phyloP scores from a whole-genome alignment of 2,888 invertebrate species.

The Molanna angustata region DNA sequence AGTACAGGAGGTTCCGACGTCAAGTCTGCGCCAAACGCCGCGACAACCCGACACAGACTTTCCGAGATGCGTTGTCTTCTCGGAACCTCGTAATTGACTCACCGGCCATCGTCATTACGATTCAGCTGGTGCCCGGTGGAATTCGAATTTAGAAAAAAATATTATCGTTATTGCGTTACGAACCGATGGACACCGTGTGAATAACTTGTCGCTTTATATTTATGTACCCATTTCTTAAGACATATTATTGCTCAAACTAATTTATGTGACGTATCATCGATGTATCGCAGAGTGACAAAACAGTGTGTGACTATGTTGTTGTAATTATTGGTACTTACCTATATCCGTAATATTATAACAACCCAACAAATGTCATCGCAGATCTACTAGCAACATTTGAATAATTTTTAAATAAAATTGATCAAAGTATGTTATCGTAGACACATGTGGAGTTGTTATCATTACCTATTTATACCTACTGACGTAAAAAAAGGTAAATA shows the following conservation, averaged over 20 bases:
- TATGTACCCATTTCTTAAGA: background rate
- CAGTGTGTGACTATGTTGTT: no score
- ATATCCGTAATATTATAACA: no score
- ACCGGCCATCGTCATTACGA: constrained; percentile 15
- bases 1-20: constrained; percentile 27
- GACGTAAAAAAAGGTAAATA: no score
- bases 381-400: no score
- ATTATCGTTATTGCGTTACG: constrained; percentile 11
- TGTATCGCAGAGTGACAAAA: constrained; percentile 13
- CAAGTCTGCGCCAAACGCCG: no score
- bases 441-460: no score
- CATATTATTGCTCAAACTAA: background rate
- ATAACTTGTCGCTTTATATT: constrained; percentile 9
- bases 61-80: constrained; percentile 18
- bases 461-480: no score
- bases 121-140: constrained; percentile 12
- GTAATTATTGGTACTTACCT: no score
- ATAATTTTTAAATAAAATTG: no score
- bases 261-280: constrained; percentile 4
- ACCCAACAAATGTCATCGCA: no score
- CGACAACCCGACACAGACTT: constrained; percentile 22
- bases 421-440: no score
- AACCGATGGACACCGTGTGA: constrained; percentile 9
- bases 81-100: constrained; percentile 22
- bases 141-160: constrained; percentile 13